Evolutionary conservation across 2,888 invertebrate species (phyloP).

Genomic region (Euzetes globulus): DNA sequence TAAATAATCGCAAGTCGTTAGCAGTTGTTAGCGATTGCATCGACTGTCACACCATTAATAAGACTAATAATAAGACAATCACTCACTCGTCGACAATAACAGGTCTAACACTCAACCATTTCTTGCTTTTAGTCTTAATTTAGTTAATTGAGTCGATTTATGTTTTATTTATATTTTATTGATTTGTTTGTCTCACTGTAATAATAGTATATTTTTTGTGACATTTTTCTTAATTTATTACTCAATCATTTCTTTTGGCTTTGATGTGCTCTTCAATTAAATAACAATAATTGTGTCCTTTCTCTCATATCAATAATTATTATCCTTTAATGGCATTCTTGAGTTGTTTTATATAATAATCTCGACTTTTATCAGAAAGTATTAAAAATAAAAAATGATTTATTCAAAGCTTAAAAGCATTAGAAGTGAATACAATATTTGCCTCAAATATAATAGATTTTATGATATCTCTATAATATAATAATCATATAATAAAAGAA

Average conservation of each 20-base stretch:
- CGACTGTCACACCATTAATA: constrained; percentile 4
- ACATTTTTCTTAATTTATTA: too few species aligned
- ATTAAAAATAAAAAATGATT: not conserved
- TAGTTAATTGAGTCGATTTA: not conserved
- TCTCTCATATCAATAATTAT: too few species aligned
- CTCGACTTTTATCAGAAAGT: not conserved
- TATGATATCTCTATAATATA: not conserved
- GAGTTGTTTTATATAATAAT: not conserved
- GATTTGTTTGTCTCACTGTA: not conserved
- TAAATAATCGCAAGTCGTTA: not conserved
- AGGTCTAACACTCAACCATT: constrained; percentile 1
- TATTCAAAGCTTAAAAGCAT: not conserved
- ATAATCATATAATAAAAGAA: not conserved
- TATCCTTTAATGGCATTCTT: not conserved
- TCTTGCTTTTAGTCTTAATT: not conserved
- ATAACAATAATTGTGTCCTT: not conserved
- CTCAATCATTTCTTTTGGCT: not conserved
- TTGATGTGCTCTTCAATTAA: not conserved
- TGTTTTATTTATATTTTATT: not conserved
- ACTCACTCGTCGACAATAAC: constrained; percentile 24
- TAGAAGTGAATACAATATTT: not conserved
- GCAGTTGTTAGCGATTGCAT: not conserved
- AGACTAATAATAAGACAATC: not conserved
- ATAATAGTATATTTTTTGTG: too few species aligned
- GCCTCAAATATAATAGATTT: too few species aligned